Percentiles rank a stretch among this genome's conserved stretches.
phyloP scores from a whole-genome alignment of 2,797 vertebrate genomes.

The Peromyscus melanophrys region DNA sequence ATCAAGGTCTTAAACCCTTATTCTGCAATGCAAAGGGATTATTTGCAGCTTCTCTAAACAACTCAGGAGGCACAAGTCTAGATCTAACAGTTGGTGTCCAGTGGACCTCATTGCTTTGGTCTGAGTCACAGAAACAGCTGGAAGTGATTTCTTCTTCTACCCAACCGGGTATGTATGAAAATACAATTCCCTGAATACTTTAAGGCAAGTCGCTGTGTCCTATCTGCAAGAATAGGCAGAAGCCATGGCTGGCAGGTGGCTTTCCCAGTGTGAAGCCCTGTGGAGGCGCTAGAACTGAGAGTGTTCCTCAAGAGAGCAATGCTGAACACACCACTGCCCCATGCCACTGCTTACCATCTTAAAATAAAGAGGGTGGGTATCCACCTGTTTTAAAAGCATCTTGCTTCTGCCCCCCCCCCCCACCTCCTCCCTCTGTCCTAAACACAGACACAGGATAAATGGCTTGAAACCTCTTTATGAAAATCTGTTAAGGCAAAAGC shows the following conservation, averaged over 20 bases:
- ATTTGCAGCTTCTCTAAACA: not conserved
- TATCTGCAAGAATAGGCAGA: slow-evolving; percentile 1
- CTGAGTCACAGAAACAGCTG: not conserved
- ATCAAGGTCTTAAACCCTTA: not conserved
- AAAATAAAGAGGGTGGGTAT: not conserved
- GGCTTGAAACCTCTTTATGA: not conserved
- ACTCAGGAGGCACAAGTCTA: not conserved
- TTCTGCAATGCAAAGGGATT: not conserved
- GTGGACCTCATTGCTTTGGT: not conserved
- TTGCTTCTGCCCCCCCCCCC: not conserved
- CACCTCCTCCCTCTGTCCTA: not conserved
- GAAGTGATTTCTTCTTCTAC: not conserved
- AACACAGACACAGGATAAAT: not conserved
- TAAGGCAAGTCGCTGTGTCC: not conserved
- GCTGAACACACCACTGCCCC: not conserved
- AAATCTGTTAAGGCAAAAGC: not conserved
- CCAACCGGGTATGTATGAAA: not conserved
- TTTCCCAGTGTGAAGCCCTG: not conserved
- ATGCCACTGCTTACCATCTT: not conserved
- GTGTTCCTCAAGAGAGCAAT: not conserved
- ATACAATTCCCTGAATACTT: not conserved
- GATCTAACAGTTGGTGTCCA: not conserved
- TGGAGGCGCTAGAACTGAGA: not conserved
- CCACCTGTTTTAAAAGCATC: slow-evolving; percentile 53
- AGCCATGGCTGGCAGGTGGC: slow-evolving; percentile 25